Percentiles rank a stretch among this genome's conserved stretches.
Conservation (phyloP, 2,113 vertebrate species). For the Isichthys henryi region DNA sequence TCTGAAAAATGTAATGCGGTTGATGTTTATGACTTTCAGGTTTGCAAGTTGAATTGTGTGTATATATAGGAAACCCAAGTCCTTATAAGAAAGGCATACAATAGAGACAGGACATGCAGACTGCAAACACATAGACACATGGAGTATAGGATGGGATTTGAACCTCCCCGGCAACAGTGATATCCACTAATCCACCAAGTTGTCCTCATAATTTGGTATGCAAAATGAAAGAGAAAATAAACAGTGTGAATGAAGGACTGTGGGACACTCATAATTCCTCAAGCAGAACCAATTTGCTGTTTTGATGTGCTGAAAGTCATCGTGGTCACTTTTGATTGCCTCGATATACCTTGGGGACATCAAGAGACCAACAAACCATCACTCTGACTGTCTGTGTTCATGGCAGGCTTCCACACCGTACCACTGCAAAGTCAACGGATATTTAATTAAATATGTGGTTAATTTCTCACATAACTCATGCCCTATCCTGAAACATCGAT, state of each 20-base stretch:
- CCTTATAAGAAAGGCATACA: not conserved
- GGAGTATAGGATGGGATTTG: not conserved
- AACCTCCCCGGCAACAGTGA: not conserved
- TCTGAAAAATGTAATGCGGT: not conserved
- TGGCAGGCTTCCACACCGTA: not conserved
- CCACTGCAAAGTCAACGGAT: not conserved
- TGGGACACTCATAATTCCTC: not conserved
- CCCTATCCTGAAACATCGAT: not conserved
- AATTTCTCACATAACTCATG: not conserved
- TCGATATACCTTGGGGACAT: not conserved
- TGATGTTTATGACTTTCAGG: not conserved
- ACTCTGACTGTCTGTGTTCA: not conserved
- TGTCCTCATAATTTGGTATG: not conserved
- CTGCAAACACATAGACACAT: not conserved
- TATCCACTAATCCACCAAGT: not conserved
- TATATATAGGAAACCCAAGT: not conserved
- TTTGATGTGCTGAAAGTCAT: constrained; percentile 10
- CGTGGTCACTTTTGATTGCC: not conserved
- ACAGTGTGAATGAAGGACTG: not conserved
- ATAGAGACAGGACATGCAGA: not conserved
- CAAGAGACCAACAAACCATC: not conserved
- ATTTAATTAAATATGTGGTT: not conserved
- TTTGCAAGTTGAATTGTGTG: not conserved
- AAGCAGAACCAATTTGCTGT: not conserved
- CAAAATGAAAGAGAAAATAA: not conserved